Evolutionary conservation across 2,888 invertebrate species (phyloP).

Genomic region (Leucoma salicis): DNA sequence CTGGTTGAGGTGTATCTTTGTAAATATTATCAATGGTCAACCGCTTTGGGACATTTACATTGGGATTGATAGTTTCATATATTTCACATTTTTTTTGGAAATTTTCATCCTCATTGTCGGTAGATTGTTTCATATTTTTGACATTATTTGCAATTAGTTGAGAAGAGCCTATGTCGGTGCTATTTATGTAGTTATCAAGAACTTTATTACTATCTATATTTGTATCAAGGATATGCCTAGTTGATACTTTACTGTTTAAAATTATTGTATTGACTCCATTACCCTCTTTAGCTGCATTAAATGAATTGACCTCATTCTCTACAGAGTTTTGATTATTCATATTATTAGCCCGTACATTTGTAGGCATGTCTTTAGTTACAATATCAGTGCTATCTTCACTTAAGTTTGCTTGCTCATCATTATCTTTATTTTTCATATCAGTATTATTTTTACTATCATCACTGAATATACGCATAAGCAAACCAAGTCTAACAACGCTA

Average conservation of each 20-base stretch:
- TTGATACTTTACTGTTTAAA: not conserved
- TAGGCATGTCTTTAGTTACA: not conserved
- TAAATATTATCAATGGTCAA: conserved; percentile 8
- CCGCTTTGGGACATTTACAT: not conserved
- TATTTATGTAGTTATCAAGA: not conserved
- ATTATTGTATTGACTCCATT: too few species aligned
- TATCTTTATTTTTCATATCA: not conserved
- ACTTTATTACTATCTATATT: not conserved
- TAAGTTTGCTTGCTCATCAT: not conserved
- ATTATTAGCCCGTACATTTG: too few species aligned
- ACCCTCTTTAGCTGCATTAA: not conserved
- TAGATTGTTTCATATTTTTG: not conserved
- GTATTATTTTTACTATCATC: not conserved
- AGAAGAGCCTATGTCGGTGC: not conserved
- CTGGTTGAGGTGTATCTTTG: conserved; percentile 2
- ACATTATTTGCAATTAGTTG: not conserved
- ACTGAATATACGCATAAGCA: conserved; percentile 11
- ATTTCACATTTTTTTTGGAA: not conserved
- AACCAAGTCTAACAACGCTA: conserved; percentile 7
- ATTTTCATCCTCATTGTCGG: not conserved
- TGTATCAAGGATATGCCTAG: not conserved
- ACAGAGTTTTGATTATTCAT: not conserved
- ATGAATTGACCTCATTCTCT: not conserved
- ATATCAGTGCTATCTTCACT: not conserved
- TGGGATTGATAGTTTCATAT: not conserved